Conservation (phyloP, 2,888 invertebrate species). For the Trypoxylon attenuatum region DNA sequence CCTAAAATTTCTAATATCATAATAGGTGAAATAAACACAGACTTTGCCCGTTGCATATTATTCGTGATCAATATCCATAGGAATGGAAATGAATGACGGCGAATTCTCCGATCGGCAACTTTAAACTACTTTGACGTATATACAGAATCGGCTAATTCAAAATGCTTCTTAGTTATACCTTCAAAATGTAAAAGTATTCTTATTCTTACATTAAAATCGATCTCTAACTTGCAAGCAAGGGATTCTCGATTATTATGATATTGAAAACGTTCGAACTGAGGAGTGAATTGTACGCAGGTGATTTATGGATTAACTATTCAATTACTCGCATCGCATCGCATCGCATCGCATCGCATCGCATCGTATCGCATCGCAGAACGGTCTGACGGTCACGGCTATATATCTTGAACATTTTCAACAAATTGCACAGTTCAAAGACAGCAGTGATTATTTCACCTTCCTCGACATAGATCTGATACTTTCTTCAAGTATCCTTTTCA, state of each 20-base stretch:
- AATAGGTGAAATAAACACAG: background rate
- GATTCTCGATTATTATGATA: slow-evolving; percentile 14
- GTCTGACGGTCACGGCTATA: slow-evolving; percentile 49
- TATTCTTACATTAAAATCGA: too few relatives aligned
- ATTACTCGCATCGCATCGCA: too few relatives aligned
- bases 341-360: too few relatives aligned
- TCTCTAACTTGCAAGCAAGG: too few relatives aligned
- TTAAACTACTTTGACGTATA: too few relatives aligned
- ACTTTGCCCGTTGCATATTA: background rate
- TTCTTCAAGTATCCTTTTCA: slow-evolving; percentile 25
- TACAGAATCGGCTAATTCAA: too few relatives aligned
- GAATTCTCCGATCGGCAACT: too few relatives aligned
- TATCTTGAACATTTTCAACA: slow-evolving; percentile 58
- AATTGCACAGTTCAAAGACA: slow-evolving; percentile 63
- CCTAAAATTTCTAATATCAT: slow-evolving; percentile 34
- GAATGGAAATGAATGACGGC: too few relatives aligned
- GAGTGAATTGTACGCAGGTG: slow-evolving; percentile 30
- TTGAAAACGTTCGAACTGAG: slow-evolving; percentile 37
- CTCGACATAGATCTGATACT: slow-evolving; percentile 27
- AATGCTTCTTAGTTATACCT: too few relatives aligned
- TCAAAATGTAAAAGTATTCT: too few relatives aligned
- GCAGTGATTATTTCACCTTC: slow-evolving; percentile 40
- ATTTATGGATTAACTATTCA: slow-evolving; percentile 37
- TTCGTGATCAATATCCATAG: background rate
- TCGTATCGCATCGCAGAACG: slow-evolving; percentile 52